Evolutionary conservation across 1,140 invertebrate genomes (phyloP), one percentile per base, ranked within the genome.

Genomic region (Saccostrea glomerata): DNA sequence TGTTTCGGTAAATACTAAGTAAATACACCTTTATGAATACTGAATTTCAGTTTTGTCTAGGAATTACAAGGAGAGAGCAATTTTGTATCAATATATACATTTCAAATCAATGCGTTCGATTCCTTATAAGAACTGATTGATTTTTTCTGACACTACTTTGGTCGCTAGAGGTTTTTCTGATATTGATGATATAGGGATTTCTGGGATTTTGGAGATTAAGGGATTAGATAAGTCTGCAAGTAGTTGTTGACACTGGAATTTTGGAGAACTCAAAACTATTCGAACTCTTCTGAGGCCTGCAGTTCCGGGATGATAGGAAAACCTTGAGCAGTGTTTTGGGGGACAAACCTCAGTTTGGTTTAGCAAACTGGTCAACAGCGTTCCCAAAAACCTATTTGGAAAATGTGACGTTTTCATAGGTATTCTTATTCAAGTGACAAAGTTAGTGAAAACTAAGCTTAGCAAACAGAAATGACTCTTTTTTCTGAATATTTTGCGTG

Each of bases 81-180:
- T 73, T 25, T 73, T 73, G 70, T 73, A 73, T 73, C 70, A 73
- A 73, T 73, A 73, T 73, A 73, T 73, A 73, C 70, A 73, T 73
- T 73, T 73, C 70, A 73, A 73, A 73, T 73, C 70, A 73, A 73
- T 73, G 25, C 70, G 13, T 73, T 73, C 70, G 70, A 73, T 73
- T 73, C 23, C 70, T 36, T 73, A 73, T 73, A 30, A 73, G 70
- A 73, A 73, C 9, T 25, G 70, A 73, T 73, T 73, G 70, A 73
- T 73, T 73, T 73, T 73, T 63, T 73, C 25, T 25, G 7, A 15
- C 23, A 30, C 23, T 12, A 11, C 30, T 15, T 13, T 36, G 30
- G 30, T 73, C 30, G 70, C 25, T 73, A 73, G 25, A 73, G 70
- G 25, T 40, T 73, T 25, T 2, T 6, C 70, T 30, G 25, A 5